These are phyloP conservation scores for Lates calcarifer DNA, from an alignment of 2,113 vertebrate species.

Conservation along the genomic window DNA sequence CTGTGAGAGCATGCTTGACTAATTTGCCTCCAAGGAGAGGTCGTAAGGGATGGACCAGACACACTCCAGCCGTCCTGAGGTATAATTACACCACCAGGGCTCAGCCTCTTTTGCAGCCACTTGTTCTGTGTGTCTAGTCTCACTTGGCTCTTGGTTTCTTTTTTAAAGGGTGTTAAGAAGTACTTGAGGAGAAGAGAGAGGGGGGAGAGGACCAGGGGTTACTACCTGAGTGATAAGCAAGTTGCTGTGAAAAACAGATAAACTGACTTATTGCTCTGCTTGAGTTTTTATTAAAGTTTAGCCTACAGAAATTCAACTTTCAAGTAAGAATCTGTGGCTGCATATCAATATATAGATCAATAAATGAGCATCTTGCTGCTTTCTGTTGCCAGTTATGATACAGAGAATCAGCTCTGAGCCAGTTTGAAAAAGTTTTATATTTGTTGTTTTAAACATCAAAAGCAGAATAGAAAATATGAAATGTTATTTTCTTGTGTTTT, in stretches of 20 bases:
- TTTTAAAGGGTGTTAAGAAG: slow-evolving; percentile 16
- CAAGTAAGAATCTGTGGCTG: background rate
- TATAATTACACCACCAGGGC: slow-evolving; percentile 59
- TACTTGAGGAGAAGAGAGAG: background rate
- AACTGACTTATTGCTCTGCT: background rate
- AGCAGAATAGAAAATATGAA: background rate
- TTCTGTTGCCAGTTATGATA: background rate
- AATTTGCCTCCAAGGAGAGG: slow-evolving; percentile 45
- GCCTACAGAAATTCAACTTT: background rate
- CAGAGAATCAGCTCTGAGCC: background rate
- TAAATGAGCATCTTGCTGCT: slow-evolving; percentile 1
- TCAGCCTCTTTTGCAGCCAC: slow-evolving; percentile 54
- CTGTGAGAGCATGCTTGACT: slow-evolving; percentile 30
- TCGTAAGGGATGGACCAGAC: slow-evolving; percentile 50
- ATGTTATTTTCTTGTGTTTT: too few relatives aligned
- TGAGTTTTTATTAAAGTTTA: slow-evolving; percentile 1
- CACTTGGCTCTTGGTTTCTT: slow-evolving; percentile 23
- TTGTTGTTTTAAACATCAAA: background rate
- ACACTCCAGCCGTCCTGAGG: slow-evolving; percentile 45
- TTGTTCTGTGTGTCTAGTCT: slow-evolving; percentile 17
- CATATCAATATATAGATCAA: slow-evolving; percentile 1
- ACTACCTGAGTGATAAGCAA: slow-evolving; percentile 9
- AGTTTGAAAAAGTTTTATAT: background rate
- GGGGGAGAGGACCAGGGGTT: too few relatives aligned
- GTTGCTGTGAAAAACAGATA: background rate